Conservation (phyloP, 2,113 vertebrate species). For the Acrocephalus arundinaceus region DNA sequence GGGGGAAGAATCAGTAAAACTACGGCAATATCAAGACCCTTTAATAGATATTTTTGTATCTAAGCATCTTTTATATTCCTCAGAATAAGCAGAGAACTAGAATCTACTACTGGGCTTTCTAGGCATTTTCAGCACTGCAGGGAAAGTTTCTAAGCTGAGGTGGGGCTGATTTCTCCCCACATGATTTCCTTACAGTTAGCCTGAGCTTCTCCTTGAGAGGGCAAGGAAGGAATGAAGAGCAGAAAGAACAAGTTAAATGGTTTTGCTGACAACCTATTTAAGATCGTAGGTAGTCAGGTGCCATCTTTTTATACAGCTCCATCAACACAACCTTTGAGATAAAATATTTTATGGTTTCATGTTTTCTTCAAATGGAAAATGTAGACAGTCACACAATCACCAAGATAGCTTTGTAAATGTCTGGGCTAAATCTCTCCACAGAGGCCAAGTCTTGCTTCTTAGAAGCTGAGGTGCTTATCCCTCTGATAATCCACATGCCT, state of each 20-base stretch:
- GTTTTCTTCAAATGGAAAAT: not conserved
- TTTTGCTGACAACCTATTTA: not conserved
- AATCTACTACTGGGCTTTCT: not conserved
- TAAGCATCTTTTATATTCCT: not conserved
- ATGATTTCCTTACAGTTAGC: not conserved
- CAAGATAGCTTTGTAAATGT: not conserved
- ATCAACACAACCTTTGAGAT: not conserved
- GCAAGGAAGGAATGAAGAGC: not conserved
- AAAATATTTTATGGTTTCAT: not conserved
- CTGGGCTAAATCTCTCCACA: not conserved
- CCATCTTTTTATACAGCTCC: not conserved
- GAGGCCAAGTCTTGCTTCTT: not conserved
- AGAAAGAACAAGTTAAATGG: not conserved
- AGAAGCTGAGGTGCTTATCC: not conserved
- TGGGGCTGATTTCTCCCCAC: not conserved
- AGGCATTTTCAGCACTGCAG: not conserved
- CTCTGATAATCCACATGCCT: not conserved
- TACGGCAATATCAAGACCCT: not conserved
- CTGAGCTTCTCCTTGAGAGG: not conserved
- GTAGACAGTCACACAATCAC: not conserved
- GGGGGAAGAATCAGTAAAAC: not conserved
- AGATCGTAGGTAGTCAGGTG: not conserved
- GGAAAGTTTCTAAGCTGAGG: not conserved
- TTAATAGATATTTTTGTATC: not conserved
- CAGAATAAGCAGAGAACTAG: not conserved